Percentiles rank a stretch among this genome's conserved stretches.
Evolutionary conservation across 2,113 vertebrate species (phyloP).

Genomic region (Zingel zingel): DNA sequence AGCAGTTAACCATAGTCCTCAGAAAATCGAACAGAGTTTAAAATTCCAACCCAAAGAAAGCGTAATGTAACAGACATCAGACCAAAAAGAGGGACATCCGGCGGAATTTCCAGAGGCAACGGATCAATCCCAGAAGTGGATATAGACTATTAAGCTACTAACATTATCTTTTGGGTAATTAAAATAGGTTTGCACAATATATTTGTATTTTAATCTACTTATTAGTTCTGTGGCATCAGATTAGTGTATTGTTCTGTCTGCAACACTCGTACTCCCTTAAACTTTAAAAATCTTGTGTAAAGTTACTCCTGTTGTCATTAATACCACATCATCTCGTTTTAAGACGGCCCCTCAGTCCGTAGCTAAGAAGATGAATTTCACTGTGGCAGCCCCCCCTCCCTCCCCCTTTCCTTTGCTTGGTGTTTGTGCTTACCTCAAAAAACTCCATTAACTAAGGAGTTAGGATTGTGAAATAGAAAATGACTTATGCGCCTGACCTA

Average conservation of each 20-base stretch:
- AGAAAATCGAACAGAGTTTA: too few relatives aligned
- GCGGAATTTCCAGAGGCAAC: too few relatives aligned
- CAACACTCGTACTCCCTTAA: background rate
- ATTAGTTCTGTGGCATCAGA: background rate
- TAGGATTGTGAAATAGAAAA: conserved; percentile 59
- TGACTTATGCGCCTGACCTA: conserved; percentile 51
- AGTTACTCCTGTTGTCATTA: background rate
- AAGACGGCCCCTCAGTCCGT: background rate
- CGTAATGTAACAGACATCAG: too few relatives aligned
- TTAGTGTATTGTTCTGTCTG: background rate
- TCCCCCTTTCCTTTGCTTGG: background rate
- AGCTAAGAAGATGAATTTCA: conserved; percentile 7
- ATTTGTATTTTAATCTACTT: too few relatives aligned
- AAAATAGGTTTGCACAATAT: too few relatives aligned
- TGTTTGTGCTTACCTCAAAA: conserved; percentile 51
- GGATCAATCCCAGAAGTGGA: too few relatives aligned
- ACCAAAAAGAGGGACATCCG: too few relatives aligned
- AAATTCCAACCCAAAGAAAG: too few relatives aligned
- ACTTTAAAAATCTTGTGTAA: background rate
- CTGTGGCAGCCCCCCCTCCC: conserved; percentile 21
- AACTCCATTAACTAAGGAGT: conserved; percentile 57
- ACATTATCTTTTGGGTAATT: too few relatives aligned
- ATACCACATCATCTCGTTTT: background rate
- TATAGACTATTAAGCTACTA: too few relatives aligned
- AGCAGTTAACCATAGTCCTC: too few relatives aligned